Percentiles rank a stretch among this genome's conserved stretches.
Evolutionary conservation across 2,113 vertebrate genomes (phyloP).

Genomic region (Chascanopsetta lugubris): DNA sequence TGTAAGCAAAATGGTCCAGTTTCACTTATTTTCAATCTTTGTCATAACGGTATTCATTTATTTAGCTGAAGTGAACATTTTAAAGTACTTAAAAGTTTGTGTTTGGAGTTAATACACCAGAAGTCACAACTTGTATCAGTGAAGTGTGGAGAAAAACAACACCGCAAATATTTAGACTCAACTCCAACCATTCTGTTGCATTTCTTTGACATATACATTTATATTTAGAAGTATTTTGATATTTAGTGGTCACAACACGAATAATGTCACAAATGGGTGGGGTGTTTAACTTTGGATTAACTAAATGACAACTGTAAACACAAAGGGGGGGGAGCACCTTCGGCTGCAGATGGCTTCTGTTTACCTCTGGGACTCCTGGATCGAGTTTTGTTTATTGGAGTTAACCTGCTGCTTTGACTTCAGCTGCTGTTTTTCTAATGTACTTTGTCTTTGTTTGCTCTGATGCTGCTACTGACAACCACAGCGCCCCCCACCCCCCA

Average conservation of each 20-base stretch:
- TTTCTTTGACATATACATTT: not conserved
- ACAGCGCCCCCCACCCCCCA: not conserved
- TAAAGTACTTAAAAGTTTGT: not conserved
- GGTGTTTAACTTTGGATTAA: not conserved
- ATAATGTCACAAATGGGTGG: not conserved
- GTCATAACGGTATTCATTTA: not conserved
- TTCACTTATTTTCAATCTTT: not conserved
- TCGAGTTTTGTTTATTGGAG: not conserved
- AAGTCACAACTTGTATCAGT: not conserved
- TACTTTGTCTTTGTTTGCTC: not conserved
- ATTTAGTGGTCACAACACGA: not conserved
- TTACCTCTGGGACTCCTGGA: not conserved
- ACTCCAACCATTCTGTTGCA: not conserved
- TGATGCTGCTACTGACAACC: not conserved
- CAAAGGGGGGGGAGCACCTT: not conserved
- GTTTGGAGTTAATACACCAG: not conserved
- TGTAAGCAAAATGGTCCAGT: not conserved
- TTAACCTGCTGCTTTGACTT: not conserved
- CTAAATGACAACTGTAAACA: conserved; percentile 7
- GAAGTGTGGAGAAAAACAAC: not conserved
- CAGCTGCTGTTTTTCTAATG: not conserved
- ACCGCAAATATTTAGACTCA: not conserved
- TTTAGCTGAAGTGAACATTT: not conserved
- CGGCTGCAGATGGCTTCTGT: not conserved
- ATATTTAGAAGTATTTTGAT: not conserved